Evolutionary conservation across 2,888 invertebrate genomes (phyloP).

Genomic region (Diploptera punctata): DNA sequence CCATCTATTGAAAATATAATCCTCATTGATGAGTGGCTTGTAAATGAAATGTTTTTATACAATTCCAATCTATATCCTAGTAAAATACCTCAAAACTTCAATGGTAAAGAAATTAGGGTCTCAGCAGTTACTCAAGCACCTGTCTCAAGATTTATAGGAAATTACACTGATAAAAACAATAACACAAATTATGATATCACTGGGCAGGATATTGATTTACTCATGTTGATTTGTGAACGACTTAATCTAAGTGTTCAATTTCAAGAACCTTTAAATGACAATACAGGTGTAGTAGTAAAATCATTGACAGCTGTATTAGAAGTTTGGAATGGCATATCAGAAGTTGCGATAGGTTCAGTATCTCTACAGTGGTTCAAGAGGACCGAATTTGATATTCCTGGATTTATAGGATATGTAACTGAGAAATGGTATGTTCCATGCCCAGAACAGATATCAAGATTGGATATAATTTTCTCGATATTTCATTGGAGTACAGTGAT

Average conservation of each 20-base stretch:
- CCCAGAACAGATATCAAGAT: neutral
- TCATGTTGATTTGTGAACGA: neutral
- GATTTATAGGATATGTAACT: neutral
- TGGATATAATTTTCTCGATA: neutral
- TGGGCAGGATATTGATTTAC: neutral
- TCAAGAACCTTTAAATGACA: neutral
- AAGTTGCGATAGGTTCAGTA: neutral
- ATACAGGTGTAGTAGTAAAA: too few relatives aligned
- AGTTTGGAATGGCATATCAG: neutral
- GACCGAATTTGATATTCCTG: neutral
- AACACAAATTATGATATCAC: neutral
- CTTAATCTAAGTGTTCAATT: neutral
- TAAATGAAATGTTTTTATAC: too few relatives aligned
- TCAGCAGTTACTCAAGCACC: neutral
- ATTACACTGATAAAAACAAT: neutral
- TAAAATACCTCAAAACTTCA: neutral
- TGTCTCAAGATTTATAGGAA: neutral
- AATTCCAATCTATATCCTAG: neutral
- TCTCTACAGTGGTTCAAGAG: neutral
- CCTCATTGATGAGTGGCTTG: too few relatives aligned
- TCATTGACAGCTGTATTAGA: neutral
- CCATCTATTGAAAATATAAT: too few relatives aligned
- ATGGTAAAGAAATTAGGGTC: neutral
- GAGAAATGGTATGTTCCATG: neutral
- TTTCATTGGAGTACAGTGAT: neutral